phyloP scores from a whole-genome alignment of 2,888 invertebrate genomes.

The Meghimatium bilineatum region DNA sequence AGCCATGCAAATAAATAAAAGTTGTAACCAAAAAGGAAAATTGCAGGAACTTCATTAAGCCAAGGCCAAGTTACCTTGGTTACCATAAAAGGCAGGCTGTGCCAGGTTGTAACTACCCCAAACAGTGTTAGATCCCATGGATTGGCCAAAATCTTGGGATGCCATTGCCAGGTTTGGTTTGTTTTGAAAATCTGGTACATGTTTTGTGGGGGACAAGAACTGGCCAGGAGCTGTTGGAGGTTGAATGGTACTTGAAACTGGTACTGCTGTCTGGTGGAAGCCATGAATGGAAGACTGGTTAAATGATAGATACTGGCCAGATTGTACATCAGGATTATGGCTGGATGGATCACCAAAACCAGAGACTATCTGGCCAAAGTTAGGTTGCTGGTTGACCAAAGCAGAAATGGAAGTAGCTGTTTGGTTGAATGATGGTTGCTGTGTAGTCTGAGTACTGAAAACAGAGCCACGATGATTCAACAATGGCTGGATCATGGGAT shows the following conservation, averaged over 20 bases:
- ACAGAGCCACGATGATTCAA: neutral
- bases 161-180: neutral
- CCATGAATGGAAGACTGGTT: conserved; percentile 10
- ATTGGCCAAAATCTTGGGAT: conserved; percentile 17
- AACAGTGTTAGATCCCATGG: neutral
- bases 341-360: neutral
- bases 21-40: conserved; percentile 2
- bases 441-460: neutral
- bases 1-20: conserved; percentile 14
- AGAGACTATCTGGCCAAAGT: neutral
- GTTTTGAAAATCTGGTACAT: neutral
- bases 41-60: neutral
- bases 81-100: conserved; percentile 25
- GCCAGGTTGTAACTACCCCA: conserved; percentile 14
- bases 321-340: neutral
- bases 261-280: neutral
- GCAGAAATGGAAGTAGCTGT: conserved; percentile 6
- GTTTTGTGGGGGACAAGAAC: conserved; percentile 11
- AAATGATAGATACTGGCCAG: conserved; percentile 15
- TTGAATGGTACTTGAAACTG: conserved; percentile 4
- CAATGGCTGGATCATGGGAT: conserved; percentile 2
- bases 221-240: neutral
- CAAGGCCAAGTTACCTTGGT: conserved; percentile 36
- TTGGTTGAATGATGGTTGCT: neutral
- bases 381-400: conserved; percentile 10